Percentiles rank a stretch among this genome's conserved stretches.
These are phyloP conservation scores for Toxonevra muliebris DNA, from an alignment of 2,888 invertebrate species.

Conservation along the genomic window DNA sequence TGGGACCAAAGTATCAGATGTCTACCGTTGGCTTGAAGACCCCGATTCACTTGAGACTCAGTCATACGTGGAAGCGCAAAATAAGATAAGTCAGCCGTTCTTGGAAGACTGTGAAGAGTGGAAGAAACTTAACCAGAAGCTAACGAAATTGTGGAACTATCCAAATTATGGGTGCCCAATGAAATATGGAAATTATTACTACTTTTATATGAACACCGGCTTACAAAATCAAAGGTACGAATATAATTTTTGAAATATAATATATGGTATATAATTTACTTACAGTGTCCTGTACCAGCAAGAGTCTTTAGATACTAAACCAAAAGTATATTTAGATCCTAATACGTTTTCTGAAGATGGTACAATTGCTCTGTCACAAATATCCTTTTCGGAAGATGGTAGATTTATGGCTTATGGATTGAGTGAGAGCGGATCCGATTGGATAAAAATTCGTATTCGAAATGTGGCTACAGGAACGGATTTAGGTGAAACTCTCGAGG, in stretches of 20 bases:
- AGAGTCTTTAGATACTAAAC: conserved; percentile 78
- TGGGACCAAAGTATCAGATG: conserved; percentile 82
- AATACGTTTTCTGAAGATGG: conserved; percentile 92
- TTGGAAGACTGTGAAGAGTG: conserved; percentile 80
- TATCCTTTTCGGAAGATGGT: conserved; percentile 90
- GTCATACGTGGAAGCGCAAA: conserved; percentile 89
- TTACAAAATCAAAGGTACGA: conserved; percentile 98
- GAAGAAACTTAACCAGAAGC: conserved; percentile 76
- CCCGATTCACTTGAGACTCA: conserved; percentile 92
- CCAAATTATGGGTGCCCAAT: conserved; percentile 93
- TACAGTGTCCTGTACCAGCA: conserved; percentile 90
- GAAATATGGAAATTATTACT: conserved; percentile 81
- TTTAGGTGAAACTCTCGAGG: conserved; percentile 86
- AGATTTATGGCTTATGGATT: conserved; percentile 89
- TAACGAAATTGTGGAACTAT: conserved; percentile 94
- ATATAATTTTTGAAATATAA: too few species aligned
- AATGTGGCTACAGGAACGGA: conserved; percentile 80
- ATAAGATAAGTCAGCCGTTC: conserved; percentile 86
- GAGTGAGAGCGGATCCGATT: conserved; percentile 94
- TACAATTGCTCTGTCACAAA: conserved; percentile 80
- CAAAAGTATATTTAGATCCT: conserved; percentile 92
- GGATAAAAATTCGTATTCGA: conserved; percentile 89
- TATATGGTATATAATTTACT: conserved; percentile 38
- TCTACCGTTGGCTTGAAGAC: conserved; percentile 97
- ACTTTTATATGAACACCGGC: conserved; percentile 92